Percentiles rank a stretch among this genome's conserved stretches.
These are phyloP conservation scores for Euwallacea similis DNA, from an alignment of 1,140 invertebrate genomes.

Conservation along the genomic window DNA sequence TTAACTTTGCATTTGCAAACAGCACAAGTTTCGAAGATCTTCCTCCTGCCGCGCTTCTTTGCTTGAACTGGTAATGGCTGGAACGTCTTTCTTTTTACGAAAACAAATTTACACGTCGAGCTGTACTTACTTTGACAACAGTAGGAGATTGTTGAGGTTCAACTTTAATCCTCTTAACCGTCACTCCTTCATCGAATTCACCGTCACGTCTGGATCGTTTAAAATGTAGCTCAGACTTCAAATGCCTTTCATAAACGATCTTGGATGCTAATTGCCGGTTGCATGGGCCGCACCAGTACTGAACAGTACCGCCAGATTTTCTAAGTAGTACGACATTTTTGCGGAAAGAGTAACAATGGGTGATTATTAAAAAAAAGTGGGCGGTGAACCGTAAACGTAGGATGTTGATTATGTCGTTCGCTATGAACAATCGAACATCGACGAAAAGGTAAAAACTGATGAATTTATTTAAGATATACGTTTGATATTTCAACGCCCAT, in stretches of 20 bases:
- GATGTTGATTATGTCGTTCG: too few relatives aligned
- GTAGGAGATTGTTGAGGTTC: background rate
- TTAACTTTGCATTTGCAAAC: slow-evolving; percentile 71
- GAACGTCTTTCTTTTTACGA: background rate
- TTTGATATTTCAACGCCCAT: too few relatives aligned
- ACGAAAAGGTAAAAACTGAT: too few relatives aligned
- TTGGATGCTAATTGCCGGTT: slow-evolving; percentile 72
- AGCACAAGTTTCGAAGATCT: slow-evolving; percentile 63
- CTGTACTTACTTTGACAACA: background rate
- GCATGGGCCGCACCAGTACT: slow-evolving; percentile 79
- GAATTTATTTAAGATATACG: too few relatives aligned
- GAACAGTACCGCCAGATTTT: slow-evolving; percentile 56
- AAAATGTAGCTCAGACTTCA: slow-evolving; percentile 71
- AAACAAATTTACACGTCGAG: background rate
- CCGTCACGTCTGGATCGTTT: slow-evolving; percentile 69
- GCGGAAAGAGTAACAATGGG: too few relatives aligned
- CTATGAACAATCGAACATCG: too few relatives aligned
- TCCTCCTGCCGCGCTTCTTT: slow-evolving; percentile 60
- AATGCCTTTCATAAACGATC: slow-evolving; percentile 73
- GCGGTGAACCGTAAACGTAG: too few relatives aligned
- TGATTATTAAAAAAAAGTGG: too few relatives aligned
- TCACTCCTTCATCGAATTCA: slow-evolving; percentile 61
- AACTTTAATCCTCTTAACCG: slow-evolving; percentile 31
- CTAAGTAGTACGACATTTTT: slow-evolving; percentile 48
- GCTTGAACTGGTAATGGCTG: background rate